phyloP scores from a whole-genome alignment of 2,888 invertebrate genomes.

The Diachrysia chrysitis region DNA sequence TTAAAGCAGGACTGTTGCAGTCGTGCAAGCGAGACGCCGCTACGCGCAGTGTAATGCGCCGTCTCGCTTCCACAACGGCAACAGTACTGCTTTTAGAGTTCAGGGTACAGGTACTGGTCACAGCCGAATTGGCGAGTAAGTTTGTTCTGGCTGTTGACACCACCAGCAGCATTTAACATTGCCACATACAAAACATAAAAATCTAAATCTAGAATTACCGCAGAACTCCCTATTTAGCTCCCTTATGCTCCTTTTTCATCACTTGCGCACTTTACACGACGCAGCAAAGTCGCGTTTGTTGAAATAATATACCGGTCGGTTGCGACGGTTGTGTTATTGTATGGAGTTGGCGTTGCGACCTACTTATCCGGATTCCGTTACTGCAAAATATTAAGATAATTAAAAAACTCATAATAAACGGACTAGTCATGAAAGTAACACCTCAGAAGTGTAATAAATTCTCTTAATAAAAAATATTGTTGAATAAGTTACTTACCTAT shows the following conservation, averaged over 20 bases:
- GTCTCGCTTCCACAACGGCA: too few relatives aligned
- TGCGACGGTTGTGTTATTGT: slow-evolving; percentile 27
- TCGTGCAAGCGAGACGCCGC: too few relatives aligned
- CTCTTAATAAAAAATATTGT: too few relatives aligned
- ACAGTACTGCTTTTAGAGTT: too few relatives aligned
- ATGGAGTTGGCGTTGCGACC: slow-evolving; percentile 13
- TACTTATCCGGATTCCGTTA: slow-evolving; percentile 15
- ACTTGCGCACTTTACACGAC: slow-evolving; percentile 19
- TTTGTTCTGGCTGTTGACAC: too few relatives aligned
- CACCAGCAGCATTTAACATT: too few relatives aligned
- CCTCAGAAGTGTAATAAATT: neutral
- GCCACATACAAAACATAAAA: too few relatives aligned
- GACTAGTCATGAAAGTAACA: neutral
- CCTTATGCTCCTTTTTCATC: slow-evolving; percentile 23
- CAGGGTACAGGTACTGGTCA: too few relatives aligned
- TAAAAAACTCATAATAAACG: neutral
- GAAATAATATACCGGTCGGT: slow-evolving; percentile 33
- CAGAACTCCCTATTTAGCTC: neutral
- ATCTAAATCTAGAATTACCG: neutral
- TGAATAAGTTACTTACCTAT: too few relatives aligned
- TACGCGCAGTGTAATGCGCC: too few relatives aligned
- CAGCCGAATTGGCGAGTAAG: too few relatives aligned
- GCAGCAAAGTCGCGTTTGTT: slow-evolving; percentile 33
- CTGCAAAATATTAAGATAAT: slow-evolving; percentile 2
- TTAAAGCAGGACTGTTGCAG: too few relatives aligned